Base-by-base conservation (phyloP, 2,888 invertebrate genomes). In the Drosophila aldrichi region DNA sequence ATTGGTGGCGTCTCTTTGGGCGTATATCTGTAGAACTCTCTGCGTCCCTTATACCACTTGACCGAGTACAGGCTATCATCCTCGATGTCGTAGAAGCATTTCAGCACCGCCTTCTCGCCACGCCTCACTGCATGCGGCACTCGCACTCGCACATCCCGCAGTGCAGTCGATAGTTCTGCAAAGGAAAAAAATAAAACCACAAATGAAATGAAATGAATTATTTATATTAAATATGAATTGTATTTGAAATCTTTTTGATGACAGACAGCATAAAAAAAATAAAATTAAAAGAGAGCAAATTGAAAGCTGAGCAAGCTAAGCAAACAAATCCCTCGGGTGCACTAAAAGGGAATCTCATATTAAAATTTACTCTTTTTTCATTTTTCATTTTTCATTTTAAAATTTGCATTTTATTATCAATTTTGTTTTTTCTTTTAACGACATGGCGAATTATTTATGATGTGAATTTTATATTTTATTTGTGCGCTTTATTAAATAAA, bases 11-110 rank as follows among this genome's bases (percentile, higher is more conserved):
- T 93, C 77, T 97, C 96, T 82, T 94, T 95, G 0, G 97, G 97
- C 0, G 96, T 95, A 90, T 95, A 97, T 78, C 97, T 94, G 92
- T 96, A 97, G 93, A 97, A 97, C 93, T 97, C 97, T 74, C 95
- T 94, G 81, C 94, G 94, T 1, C 97, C 97, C 63, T 97, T 94
- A 92, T 97, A 97, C 97, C 97, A 97, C 93, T 97, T 97, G 57
- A 97, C 96, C 2, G 96, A 95, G 93, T 97, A 97, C 46, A 97
- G 94, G 2, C 95, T 95, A 36, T 95, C 95, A 9, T 95, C 95
- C 91, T 97, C 96, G 93, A 97, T 95, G 90, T 97, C 96, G 87
- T 97, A 95, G 77, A 95, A 94, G 93, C 97, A 97, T 83, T 94
- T 94, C 81, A 96, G 94, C 70, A 94, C 93, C 14, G 95, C 95